Percentiles rank a stretch among this genome's conserved stretches.
Evolutionary conservation across 2,888 invertebrate genomes (phyloP).

Genomic region (Drosophila mercatorum): DNA sequence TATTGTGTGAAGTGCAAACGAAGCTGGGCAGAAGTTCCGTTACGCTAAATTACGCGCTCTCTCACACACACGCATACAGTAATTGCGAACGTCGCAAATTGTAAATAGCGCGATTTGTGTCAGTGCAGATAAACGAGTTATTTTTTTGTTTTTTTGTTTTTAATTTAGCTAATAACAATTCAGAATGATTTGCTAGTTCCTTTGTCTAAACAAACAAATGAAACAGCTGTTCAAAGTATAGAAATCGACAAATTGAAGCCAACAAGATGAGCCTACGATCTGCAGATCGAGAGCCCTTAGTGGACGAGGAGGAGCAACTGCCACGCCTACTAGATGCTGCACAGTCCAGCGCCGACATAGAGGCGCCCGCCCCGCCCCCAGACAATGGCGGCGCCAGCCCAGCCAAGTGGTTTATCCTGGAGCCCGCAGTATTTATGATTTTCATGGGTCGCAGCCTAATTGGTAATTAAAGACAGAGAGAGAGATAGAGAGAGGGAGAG

Average conservation of each 20-base stretch:
- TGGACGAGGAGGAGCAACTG: slow-evolving; percentile 41
- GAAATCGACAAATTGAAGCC: neutral
- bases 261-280: slow-evolving; percentile 35
- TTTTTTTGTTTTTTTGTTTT: neutral
- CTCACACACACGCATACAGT: neutral
- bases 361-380: slow-evolving; percentile 10
- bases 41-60: slow-evolving; percentile 11
- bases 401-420: slow-evolving; percentile 77
- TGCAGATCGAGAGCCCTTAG: slow-evolving; percentile 66
- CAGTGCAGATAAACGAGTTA: slow-evolving; percentile 41
- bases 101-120: slow-evolving; percentile 21
- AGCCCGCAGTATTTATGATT: slow-evolving; percentile 82
- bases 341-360: slow-evolving; percentile 6
- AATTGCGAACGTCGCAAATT: slow-evolving; percentile 29
- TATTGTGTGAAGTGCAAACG: slow-evolving; percentile 9
- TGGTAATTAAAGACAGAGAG: slow-evolving; percentile 56
- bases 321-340: slow-evolving; percentile 57
- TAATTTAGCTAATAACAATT: slow-evolving; percentile 1
- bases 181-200: slow-evolving; percentile 58
- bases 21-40: slow-evolving; percentile 7
- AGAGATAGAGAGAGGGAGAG: neutral
- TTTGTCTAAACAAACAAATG: slow-evolving; percentile 42
- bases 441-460: slow-evolving; percentile 82
- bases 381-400: neutral
- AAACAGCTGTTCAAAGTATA: neutral